Base-by-base conservation (phyloP, 2,888 invertebrate genomes). In the Aspidiotus destructor region DNA sequence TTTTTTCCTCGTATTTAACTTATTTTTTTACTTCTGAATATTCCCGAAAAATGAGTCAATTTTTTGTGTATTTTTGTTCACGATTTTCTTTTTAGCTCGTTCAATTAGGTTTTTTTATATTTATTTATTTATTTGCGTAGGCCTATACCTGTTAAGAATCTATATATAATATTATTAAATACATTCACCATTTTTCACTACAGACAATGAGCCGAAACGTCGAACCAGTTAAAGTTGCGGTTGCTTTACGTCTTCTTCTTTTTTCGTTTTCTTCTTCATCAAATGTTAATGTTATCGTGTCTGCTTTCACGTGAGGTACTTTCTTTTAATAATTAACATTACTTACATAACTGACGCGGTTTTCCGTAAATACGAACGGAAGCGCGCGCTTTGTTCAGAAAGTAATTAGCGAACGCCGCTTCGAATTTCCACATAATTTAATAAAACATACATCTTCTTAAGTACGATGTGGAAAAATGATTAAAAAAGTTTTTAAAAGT, bases 241-340 rank as follows among this genome's bases (percentile, higher is more conserved):
- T 28, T 28, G 48, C n/a, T 48, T 11, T 48, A 48, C 11, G 48
- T 48, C n/a, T 48, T 48, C 28, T 28, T 28, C 5, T 28, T 28
- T 28, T 28, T 28, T 28, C 28, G 28, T 28, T 28, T 28, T 28
- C 28, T 28, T 28, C 28, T 28, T 28, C 28, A 28, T 28, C 28
- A 28, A 28, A 28, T 28, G 28, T 48, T 11, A 48, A 48, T 48
- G 48, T 48, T 16, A 16, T 17, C 16, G 57, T 57, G 2, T 57
- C 57, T 57, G 57, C 57, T 57, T 57, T 57, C 57, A 57, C 57
- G 15, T 57, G 52, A 15, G 15, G 17, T 17, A 16, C 17, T 57
- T 17, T 57, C 17, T 57, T 57, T 17, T n/a, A 10, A 15, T 57
- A 57, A 57, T 57, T 57, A 57, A 57, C 57, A 57, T 57, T 10